phyloP scores from a whole-genome alignment of 2,797 vertebrate species.

The Phaenicophaeus curvirostris region DNA sequence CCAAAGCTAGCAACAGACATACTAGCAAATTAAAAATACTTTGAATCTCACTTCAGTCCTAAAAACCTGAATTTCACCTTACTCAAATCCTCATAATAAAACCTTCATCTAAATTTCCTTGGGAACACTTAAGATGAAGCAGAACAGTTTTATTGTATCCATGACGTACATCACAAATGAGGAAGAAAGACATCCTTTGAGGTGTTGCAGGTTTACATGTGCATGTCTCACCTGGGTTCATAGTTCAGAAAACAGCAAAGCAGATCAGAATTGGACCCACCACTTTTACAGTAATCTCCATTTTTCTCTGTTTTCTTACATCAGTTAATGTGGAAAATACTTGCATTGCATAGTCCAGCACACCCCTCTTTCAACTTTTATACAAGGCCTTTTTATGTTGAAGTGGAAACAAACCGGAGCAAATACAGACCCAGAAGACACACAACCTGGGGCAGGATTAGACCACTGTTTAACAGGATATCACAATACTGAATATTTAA shows the following conservation, averaged over 20 bases:
- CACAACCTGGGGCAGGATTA: neutral
- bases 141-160: neutral
- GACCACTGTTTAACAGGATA: neutral
- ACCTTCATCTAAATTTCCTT: neutral
- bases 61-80: neutral
- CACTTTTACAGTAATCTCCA: neutral
- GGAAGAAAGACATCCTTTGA: neutral
- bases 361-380: neutral
- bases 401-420: neutral
- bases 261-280: neutral
- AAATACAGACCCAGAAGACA: neutral
- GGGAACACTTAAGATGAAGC: neutral
- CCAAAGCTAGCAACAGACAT: neutral
- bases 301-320: neutral
- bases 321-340: neutral
- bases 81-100: neutral
- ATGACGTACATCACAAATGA: neutral
- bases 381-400: neutral
- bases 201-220: neutral
- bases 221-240: neutral
- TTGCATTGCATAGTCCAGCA: neutral
- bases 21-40: neutral
- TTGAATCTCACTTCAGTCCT: neutral
- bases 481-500: neutral
- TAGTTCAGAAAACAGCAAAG: neutral